Percentiles rank a stretch among this genome's conserved stretches.
Conservation (phyloP, 1,140 invertebrate species). For the Drosophila pseudoobscura region DNA sequence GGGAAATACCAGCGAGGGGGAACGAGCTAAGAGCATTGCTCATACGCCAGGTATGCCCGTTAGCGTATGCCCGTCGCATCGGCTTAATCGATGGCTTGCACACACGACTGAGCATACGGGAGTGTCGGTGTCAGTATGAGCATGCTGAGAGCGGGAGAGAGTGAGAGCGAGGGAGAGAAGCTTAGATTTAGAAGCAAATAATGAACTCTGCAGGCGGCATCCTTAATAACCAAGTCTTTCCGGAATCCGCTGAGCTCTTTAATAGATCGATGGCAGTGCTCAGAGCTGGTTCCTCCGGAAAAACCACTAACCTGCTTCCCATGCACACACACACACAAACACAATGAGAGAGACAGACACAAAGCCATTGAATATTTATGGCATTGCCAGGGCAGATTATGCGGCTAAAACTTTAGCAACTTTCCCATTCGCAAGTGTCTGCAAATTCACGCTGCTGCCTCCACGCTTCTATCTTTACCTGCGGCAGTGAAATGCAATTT, state of each 20-base stretch:
- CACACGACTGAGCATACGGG: conserved; percentile 42
- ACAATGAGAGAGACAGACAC: conserved; percentile 31
- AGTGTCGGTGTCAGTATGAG: neutral
- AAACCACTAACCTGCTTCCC: conserved; percentile 46
- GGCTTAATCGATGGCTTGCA: conserved; percentile 67
- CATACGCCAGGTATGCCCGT: conserved; percentile 58
- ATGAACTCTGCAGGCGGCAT: conserved; percentile 59
- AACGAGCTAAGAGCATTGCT: conserved; percentile 40
- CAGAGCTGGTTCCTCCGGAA: neutral
- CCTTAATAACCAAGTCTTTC: conserved; percentile 35
- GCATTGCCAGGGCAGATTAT: conserved; percentile 71
- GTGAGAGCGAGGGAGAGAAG: neutral
- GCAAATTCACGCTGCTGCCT: conserved; percentile 38
- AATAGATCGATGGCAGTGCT: conserved; percentile 51
- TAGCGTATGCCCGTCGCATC: conserved; percentile 21
- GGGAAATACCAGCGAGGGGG: neutral
- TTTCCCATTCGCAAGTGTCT: conserved; percentile 55
- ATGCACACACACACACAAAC: conserved; percentile 9
- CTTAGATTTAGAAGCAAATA: conserved; percentile 34
- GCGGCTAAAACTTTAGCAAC: conserved; percentile 75
- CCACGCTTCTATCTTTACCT: conserved; percentile 10
- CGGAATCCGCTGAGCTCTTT: conserved; percentile 19
- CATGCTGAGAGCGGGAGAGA: neutral
- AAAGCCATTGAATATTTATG: conserved; percentile 78
- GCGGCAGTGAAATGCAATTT: conserved; percentile 73